A percentile compares a stretch with the other conserved stretches of the same genome.
Conservation (phyloP, 1,140 invertebrate genomes). For the Drosophila ercepeae region DNA sequence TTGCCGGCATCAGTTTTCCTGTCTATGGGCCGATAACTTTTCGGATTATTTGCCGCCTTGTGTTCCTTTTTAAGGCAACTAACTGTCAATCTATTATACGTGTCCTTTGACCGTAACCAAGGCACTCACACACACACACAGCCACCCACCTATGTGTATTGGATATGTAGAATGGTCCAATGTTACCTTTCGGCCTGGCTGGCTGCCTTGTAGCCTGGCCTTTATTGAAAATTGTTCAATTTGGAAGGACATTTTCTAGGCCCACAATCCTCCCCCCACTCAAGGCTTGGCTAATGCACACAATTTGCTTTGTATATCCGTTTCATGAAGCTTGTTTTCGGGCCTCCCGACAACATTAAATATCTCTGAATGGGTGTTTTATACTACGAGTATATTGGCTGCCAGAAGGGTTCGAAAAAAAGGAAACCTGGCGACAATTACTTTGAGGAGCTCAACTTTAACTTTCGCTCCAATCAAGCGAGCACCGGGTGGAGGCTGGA, state of each 20-base stretch:
- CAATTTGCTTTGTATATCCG: conserved; percentile 62
- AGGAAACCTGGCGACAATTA: conserved; percentile 44
- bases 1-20: conserved; percentile 15
- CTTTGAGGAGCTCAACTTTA: conserved; percentile 49
- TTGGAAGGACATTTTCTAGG: conserved; percentile 22
- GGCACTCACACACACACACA: conserved; percentile 9
- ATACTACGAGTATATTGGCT: conserved; percentile 50
- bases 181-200: conserved; percentile 70
- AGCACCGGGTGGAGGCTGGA: conserved; percentile 14
- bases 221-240: conserved; percentile 65
- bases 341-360: conserved; percentile 54
- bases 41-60: conserved; percentile 37
- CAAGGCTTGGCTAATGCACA: conserved; percentile 52
- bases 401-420: conserved; percentile 18
- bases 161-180: conserved; percentile 45
- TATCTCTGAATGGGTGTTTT: conserved; percentile 56
- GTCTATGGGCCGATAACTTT: conserved; percentile 49
- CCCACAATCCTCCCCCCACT: conserved; percentile 5
- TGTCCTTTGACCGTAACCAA: conserved; percentile 73
- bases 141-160: neutral
- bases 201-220: conserved; percentile 39
- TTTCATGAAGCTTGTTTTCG: conserved; percentile 28
- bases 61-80: conserved; percentile 50
- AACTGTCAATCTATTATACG: conserved; percentile 71
- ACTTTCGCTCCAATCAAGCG: conserved; percentile 65